Conservation (phyloP, 2,888 invertebrate species). For the Palloptera scutellata region DNA sequence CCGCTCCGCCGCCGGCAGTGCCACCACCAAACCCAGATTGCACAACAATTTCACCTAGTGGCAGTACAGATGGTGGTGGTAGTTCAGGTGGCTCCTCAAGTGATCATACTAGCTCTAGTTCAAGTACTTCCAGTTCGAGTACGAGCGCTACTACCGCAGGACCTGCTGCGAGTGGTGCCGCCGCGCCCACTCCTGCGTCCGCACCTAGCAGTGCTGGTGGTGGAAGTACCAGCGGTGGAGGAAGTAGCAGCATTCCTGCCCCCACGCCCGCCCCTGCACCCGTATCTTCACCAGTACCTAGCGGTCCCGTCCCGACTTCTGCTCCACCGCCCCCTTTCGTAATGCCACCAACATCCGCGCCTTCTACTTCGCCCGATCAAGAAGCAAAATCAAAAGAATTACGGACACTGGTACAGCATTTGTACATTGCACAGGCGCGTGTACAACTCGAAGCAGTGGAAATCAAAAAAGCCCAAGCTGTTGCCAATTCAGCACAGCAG, state of each 20-base stretch:
- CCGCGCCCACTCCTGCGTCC: conserved; percentile 13
- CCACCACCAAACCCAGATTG: neutral
- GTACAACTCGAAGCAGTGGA: conserved; percentile 63
- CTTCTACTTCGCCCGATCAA: conserved; percentile 19
- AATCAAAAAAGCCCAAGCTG: conserved; percentile 59
- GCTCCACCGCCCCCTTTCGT: neutral
- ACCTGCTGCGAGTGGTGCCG: conserved; percentile 5
- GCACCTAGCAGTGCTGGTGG: conserved; percentile 3
- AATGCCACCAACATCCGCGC: neutral
- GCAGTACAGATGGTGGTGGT: no score
- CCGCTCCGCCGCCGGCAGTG: neutral
- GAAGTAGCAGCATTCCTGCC: neutral
- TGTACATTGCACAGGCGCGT: conserved; percentile 62
- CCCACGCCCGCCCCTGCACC: neutral
- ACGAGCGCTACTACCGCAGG: neutral
- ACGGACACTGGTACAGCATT: conserved; percentile 56
- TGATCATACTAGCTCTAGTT: no score
- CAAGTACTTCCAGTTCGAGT: no score
- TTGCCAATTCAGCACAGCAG: conserved; percentile 59
- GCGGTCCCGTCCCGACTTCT: no score
- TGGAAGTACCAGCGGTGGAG: neutral
- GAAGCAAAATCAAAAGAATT: conserved; percentile 45
- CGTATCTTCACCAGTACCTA: no score
- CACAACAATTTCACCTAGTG: neutral
- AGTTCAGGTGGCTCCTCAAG: no score